These are phyloP conservation scores for Drosophila anomalata DNA, from an alignment of 2,888 invertebrate species.

Conservation along the genomic window DNA sequence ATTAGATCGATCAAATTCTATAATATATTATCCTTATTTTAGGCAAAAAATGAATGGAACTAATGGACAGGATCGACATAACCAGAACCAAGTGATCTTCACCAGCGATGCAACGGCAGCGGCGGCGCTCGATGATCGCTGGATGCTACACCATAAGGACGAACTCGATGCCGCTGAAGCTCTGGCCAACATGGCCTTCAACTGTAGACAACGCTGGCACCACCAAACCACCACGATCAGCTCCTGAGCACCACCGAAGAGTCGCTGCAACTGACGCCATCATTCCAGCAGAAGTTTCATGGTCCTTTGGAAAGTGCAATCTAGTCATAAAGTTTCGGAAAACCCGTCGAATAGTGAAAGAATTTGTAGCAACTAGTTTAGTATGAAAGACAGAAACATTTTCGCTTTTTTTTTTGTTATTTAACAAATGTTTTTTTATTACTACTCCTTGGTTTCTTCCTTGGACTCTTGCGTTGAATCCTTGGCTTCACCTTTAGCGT, in stretches of 20 bases:
- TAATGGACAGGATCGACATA: slow-evolving; percentile 47
- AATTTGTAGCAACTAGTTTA: slow-evolving; percentile 50
- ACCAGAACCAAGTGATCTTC: slow-evolving; percentile 55
- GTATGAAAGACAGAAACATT: slow-evolving; percentile 67
- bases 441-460: slow-evolving; percentile 36
- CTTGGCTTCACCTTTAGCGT: slow-evolving; percentile 79
- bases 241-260: slow-evolving; percentile 57
- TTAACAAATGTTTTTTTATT: slow-evolving; percentile 34
- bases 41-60: slow-evolving; percentile 70
- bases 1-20: background rate
- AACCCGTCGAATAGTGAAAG: slow-evolving; percentile 30
- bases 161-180: slow-evolving; percentile 91
- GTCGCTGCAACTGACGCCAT: slow-evolving; percentile 62
- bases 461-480: slow-evolving; percentile 6
- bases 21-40: background rate
- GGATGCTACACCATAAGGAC: slow-evolving; percentile 87
- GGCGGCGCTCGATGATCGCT: slow-evolving; percentile 52
- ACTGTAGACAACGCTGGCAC: slow-evolving; percentile 81
- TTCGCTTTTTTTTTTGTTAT: slow-evolving; percentile 53
- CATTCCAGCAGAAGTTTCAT: slow-evolving; percentile 78
- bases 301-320: slow-evolving; percentile 75
- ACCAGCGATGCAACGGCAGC: slow-evolving; percentile 53
- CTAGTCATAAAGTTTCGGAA: slow-evolving; percentile 43
- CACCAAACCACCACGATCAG: slow-evolving; percentile 75
- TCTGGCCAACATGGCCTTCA: slow-evolving; percentile 87